Base-by-base conservation (phyloP, 2,113 vertebrate genomes). In the Dromas ardeola region DNA sequence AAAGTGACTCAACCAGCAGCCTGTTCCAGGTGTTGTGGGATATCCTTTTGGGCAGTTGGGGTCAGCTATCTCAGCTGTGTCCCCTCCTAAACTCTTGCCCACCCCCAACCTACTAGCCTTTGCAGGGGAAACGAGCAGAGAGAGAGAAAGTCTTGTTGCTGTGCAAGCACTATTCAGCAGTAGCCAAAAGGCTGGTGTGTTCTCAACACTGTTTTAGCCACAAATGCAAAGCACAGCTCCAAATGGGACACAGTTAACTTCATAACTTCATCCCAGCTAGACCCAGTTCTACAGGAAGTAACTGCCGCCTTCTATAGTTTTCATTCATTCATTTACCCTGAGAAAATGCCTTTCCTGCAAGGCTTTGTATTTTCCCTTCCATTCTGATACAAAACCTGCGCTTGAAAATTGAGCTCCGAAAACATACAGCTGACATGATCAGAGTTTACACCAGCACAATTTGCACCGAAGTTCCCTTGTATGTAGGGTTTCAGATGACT, bases 121-220 rank as follows among this genome's bases (percentile, higher is more conserved):
- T 10, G 3, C 0, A 0, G 2, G 4, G 4, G 14, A 9, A 78
- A 17, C 5, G 9, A 6, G 3, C 2, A 61, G 50, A 59, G 23
- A 62, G 2, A 58, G 10, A 77, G n/a, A 80, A 83, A 56, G 11
- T 4, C 11, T 38, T 81, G 5, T 11, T 58, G 18, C 27, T 62
- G 10, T 49, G 32, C 13, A 66, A 59, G 15, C 3, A 34, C 10
- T 50, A 10, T 49, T 73, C 30, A 87, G 8, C 11, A 49, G 17
- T 6, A 67, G 11, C n/a, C 25, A 13, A 42, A 86, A 67, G 5
- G 36, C 34, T 23, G 16, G 1, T 40, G 5, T 23, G 9, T 53
- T 47, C 55, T 20, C 66, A 42, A 45, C 11, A 9, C 2, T 20
- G 3, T 19, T 90, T 52, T 42, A 82, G 16, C 12, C 5, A 85